Evolutionary conservation across 2,888 invertebrate genomes (phyloP), one percentile per base, ranked within the genome.

Genomic region (Cistogaster globosa): DNA sequence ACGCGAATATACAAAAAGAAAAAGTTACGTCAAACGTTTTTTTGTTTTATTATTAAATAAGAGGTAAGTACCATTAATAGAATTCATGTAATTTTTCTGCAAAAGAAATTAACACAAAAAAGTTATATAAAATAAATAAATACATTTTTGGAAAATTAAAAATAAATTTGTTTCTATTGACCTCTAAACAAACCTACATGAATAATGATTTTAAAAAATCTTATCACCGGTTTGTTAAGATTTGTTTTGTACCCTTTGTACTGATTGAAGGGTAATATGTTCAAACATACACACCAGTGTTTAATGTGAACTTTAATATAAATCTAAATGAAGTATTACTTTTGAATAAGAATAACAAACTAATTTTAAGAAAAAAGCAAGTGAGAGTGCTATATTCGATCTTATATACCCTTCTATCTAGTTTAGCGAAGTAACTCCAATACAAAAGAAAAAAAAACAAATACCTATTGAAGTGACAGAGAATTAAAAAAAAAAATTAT

Each of bases 1-100:
- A 45, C 45, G 26, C n/a, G 45, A 57, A 45, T 51, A 69, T 18
- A 55, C 38, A 63, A 53, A 51, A 9, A 26, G 48, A 68, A 71
- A 42, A 78, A 75, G 85, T 85, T 85, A 85, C 85, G 85, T 85
- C 85, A 85, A 85, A 32, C 63, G 26, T 26, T 26, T 51, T 0
- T 32, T 69, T 67, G 67, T 78, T 69, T 74, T 74, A 82, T 82
- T 75, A 60, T 75, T 71, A 55, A 79, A 78, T 32, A 85, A 85
- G 62, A 80, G 74, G 77, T 74, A 78, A 82, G 78, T 78, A n/a
- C 42, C 42, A 11, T 2, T 2, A 26, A 38, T 42, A n/a, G 48
- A 76, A 22, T 8, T 32, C 32, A 8, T 38, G 63, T 53, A 71
- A 20, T 48, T 20, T 48, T 53, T 53, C 12, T 32, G 20, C 18